Evolutionary conservation across 2,888 invertebrate species (phyloP).

Genomic region (Nebria salina): DNA sequence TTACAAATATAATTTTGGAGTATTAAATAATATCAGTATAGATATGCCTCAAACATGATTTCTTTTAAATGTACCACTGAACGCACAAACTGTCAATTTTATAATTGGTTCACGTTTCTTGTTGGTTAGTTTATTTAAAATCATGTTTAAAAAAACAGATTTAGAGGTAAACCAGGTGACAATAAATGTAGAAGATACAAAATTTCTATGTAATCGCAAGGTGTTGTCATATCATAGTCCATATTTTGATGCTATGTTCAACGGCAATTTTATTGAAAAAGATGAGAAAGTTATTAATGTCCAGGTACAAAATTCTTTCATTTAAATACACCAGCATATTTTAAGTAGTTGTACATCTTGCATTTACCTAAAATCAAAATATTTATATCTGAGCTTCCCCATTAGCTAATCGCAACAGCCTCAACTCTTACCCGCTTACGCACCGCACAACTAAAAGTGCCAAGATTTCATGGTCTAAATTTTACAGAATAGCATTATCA

Average conservation of each 20-base stretch:
- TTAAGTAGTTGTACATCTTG: no score
- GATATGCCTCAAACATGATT: no score
- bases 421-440: no score
- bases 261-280: slow-evolving; percentile 60
- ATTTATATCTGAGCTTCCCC: no score
- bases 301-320: slow-evolving; percentile 54
- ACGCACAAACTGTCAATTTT: no score
- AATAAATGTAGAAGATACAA: slow-evolving; percentile 52
- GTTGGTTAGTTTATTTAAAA: slow-evolving; percentile 4
- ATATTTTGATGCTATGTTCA: slow-evolving; percentile 64
- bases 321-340: not conserved
- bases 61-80: no score
- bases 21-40: no score
- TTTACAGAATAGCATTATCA: no score
- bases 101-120: not conserved
- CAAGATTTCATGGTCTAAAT: no score
- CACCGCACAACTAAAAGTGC: no score
- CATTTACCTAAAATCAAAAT: not conserved
- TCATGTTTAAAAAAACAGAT: slow-evolving; percentile 23
- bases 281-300: slow-evolving; percentile 57
- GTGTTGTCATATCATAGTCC: slow-evolving; percentile 59
- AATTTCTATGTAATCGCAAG: slow-evolving; percentile 55
- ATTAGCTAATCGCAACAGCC: no score
- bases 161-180: slow-evolving; percentile 50
- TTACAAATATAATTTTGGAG: no score